A percentile compares a stretch with the other conserved stretches of the same genome.
Conservation (phyloP, 1,140 invertebrate genomes). For the Zelostemma sp. region DNA sequence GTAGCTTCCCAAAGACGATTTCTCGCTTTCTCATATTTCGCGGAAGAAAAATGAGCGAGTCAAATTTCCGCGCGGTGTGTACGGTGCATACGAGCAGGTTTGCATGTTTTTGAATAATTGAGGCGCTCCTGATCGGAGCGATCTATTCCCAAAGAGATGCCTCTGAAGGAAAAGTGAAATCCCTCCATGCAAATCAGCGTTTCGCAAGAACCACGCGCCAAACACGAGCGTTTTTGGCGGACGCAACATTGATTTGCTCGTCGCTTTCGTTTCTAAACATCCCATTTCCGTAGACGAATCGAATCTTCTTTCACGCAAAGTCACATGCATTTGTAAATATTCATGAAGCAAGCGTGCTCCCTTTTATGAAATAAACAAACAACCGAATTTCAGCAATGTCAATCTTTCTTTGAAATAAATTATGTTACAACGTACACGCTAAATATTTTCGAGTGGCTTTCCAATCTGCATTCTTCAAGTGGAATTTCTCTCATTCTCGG, state of each 20-base stretch:
- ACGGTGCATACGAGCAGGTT: background rate
- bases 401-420: too few relatives aligned
- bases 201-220: conserved; percentile 28
- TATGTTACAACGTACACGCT: too few relatives aligned
- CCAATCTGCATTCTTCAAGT: too few relatives aligned
- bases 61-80: background rate
- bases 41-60: background rate
- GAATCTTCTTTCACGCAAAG: conserved; percentile 16
- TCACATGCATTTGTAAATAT: too few relatives aligned
- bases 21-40: too few relatives aligned
- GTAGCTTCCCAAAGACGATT: too few relatives aligned
- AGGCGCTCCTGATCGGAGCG: conserved; percentile 11
- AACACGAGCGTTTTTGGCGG: conserved; percentile 27
- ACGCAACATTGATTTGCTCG: conserved; percentile 26
- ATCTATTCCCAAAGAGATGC: conserved; percentile 24
- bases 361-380: too few relatives aligned
- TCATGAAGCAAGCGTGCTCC: too few relatives aligned
- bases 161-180: conserved; percentile 37
- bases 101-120: conserved; percentile 16
- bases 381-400: too few relatives aligned
- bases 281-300: conserved; percentile 38
- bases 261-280: conserved; percentile 28
- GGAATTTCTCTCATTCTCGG: too few relatives aligned
- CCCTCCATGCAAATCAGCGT: conserved; percentile 30
- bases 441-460: too few relatives aligned